phyloP scores from a whole-genome alignment of 2,113 vertebrate species.

The Hypanus sabinus region DNA sequence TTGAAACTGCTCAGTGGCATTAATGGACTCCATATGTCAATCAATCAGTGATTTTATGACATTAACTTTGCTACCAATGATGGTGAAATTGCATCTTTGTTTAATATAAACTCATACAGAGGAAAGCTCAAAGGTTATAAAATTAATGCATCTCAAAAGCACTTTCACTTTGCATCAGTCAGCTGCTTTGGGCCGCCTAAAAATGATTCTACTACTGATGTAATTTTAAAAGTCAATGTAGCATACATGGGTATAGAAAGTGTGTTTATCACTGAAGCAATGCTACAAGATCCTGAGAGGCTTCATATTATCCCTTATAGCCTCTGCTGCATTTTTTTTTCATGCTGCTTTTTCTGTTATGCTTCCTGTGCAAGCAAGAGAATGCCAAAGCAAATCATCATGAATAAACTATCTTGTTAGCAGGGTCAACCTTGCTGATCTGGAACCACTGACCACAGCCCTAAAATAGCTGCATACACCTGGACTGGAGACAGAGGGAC shows the following conservation, averaged over 20 bases:
- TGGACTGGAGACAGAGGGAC: no score
- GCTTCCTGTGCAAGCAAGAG: background rate
- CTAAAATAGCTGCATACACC: no score
- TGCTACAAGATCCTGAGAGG: background rate
- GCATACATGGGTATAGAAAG: background rate
- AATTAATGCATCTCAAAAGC: background rate
- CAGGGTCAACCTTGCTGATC: no score
- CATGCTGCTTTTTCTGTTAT: background rate
- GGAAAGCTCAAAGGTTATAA: background rate
- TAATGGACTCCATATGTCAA: background rate
- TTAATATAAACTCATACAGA: background rate
- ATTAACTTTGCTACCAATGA: background rate
- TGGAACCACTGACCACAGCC: no score
- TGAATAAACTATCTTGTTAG: background rate
- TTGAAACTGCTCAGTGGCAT: background rate
- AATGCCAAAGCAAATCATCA: background rate
- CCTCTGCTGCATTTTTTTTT: background rate
- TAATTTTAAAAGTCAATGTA: background rate
- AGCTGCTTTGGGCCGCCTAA: background rate
- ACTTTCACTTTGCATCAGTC: background rate
- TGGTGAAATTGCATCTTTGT: background rate
- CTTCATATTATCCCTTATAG: background rate
- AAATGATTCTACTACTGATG: background rate
- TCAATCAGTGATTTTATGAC: background rate
- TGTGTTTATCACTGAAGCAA: background rate